phyloP scores from a whole-genome alignment of 2,888 invertebrate species.

The Eupeodes latifasciatus region DNA sequence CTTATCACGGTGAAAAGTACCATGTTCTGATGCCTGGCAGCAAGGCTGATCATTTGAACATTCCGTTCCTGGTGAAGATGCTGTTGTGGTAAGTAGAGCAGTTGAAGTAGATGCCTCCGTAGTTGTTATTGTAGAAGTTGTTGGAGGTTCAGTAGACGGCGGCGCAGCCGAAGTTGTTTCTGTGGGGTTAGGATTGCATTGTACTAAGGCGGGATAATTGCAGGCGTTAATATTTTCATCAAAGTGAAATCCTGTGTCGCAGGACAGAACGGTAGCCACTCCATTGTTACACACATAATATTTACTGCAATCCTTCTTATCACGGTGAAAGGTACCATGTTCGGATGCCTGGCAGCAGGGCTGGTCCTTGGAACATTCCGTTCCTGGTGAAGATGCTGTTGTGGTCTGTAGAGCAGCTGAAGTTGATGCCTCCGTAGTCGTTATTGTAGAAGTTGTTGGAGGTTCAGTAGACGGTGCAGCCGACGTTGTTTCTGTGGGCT shows the following conservation, averaged over 20 bases:
- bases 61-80: neutral
- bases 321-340: too few relatives aligned
- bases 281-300: too few relatives aligned
- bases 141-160: neutral
- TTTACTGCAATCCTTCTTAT: too few relatives aligned
- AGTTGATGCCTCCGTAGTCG: neutral
- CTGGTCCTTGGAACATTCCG: too few relatives aligned
- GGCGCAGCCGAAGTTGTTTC: neutral
- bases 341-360: too few relatives aligned
- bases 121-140: neutral
- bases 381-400: too few relatives aligned
- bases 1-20: slow-evolving; percentile 19
- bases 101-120: neutral
- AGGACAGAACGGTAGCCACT: too few relatives aligned
- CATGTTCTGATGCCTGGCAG: neutral
- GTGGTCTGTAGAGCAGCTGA: neutral
- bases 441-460: neutral
- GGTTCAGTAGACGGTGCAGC: neutral
- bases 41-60: neutral
- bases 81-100: neutral
- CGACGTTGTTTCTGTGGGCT: neutral
- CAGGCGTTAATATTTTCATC: neutral
- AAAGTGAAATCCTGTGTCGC: neutral
- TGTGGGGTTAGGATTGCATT: neutral
- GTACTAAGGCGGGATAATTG: neutral